Conservation (phyloP, 2,797 vertebrate species). For the Odontamblyopus rebecca region DNA sequence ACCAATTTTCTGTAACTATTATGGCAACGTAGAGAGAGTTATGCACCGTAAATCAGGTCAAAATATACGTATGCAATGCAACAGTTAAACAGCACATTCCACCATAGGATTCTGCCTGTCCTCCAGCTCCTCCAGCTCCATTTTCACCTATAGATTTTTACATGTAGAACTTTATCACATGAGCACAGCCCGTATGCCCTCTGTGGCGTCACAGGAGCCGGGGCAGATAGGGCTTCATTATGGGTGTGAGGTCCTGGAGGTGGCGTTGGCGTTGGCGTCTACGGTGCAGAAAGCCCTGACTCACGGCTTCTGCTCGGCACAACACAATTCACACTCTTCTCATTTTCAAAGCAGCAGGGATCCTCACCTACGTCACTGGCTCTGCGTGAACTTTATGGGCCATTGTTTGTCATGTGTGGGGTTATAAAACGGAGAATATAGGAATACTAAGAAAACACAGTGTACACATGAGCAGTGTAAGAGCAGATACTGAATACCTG, state of each 20-base stretch:
- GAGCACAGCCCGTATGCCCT: background rate
- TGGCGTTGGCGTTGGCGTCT: constrained; percentile 6
- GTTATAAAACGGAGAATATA: background rate
- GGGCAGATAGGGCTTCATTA: background rate
- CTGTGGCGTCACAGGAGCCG: background rate
- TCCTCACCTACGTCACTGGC: constrained; percentile 12
- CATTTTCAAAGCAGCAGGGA: background rate
- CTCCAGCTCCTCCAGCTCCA: too few species aligned
- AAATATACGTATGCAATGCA: too few species aligned
- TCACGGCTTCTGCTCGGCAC: constrained; percentile 29
- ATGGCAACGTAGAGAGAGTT: too few species aligned
- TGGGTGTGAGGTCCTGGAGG: constrained; percentile 15
- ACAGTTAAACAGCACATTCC: too few species aligned
- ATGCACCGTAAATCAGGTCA: too few species aligned
- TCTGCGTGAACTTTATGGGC: background rate
- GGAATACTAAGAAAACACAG: too few species aligned
- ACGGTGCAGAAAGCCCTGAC: constrained; percentile 33
- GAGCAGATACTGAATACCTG: too few species aligned
- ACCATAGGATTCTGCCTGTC: too few species aligned
- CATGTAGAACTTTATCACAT: too few species aligned
- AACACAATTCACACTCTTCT: constrained; percentile 2
- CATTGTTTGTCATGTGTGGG: background rate
- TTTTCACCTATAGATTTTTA: too few species aligned
- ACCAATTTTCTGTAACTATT: too few species aligned
- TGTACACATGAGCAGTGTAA: too few species aligned